Conservation (phyloP, 2,888 invertebrate genomes). For the Molorchus minor region DNA sequence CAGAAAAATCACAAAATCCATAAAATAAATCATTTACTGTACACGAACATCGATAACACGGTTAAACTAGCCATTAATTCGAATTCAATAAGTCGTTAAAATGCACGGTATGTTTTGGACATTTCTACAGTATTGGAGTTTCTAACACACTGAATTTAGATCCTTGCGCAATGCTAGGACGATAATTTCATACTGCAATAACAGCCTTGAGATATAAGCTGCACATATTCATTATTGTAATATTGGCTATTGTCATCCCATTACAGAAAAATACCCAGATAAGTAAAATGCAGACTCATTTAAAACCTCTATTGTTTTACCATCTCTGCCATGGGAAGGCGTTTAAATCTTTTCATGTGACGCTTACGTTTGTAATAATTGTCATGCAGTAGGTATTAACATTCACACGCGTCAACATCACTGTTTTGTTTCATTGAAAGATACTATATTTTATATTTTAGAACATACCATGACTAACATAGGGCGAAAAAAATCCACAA, state of each 20-base stretch:
- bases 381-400: background rate
- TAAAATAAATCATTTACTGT: conserved; percentile 19
- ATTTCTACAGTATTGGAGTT: conserved; percentile 32
- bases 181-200: conserved; percentile 45
- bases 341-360: background rate
- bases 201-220: conserved; percentile 47
- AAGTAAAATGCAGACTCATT: conserved; percentile 19
- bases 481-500: background rate
- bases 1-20: conserved; percentile 22
- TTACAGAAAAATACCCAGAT: conserved; percentile 41
- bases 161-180: conserved; percentile 40
- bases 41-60: conserved; percentile 22
- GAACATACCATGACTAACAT: background rate
- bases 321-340: background rate
- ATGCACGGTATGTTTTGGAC: conserved; percentile 7
- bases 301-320: conserved; percentile 7
- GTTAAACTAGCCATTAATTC: conserved; percentile 28
- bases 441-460: background rate
- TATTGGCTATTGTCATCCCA: conserved; percentile 43
- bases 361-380: background rate
- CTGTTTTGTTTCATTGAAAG: background rate
- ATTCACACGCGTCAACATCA: background rate
- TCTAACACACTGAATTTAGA: conserved; percentile 39
- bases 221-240: conserved; percentile 44
- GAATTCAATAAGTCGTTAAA: conserved; percentile 6